Percentiles rank a stretch among this genome's conserved stretches.
Evolutionary conservation across 2,113 vertebrate genomes (phyloP).

Genomic region (Catagonus wagneri): DNA sequence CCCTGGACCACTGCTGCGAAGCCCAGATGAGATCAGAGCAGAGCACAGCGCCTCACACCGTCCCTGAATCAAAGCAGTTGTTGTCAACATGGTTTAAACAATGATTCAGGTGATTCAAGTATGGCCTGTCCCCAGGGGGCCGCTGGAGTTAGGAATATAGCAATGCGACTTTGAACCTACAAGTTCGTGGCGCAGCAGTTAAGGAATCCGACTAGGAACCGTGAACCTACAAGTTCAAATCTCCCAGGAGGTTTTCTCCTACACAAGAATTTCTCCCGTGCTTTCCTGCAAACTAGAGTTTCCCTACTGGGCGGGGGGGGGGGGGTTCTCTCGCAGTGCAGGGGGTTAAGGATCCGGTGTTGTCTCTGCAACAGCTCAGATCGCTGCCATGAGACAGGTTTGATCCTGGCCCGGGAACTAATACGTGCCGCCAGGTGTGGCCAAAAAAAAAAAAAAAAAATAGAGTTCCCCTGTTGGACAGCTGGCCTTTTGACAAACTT

Average conservation of each 20-base stretch:
- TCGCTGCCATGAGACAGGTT: too few relatives aligned
- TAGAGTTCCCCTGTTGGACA: too few relatives aligned
- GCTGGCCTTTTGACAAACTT: background rate
- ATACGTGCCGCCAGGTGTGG: too few relatives aligned
- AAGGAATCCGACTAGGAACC: too few relatives aligned
- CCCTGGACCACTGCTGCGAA: fast-evolving
- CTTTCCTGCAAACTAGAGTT: background rate
- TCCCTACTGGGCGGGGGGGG: background rate
- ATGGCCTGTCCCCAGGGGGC: background rate
- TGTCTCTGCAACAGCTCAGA: too few relatives aligned
- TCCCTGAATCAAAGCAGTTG: background rate
- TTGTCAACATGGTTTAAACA: background rate
- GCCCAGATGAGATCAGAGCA: background rate
- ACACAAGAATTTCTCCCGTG: background rate
- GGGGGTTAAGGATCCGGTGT: too few relatives aligned
- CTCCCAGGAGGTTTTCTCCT: background rate
- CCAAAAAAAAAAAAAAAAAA: too few relatives aligned
- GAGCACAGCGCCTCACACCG: fast-evolving
- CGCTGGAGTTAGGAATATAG: background rate
- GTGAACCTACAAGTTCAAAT: background rate
- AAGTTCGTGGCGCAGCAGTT: too few relatives aligned
- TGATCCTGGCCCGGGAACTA: too few relatives aligned
- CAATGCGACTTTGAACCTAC: background rate
- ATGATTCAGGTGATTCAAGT: background rate
- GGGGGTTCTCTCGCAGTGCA: too few relatives aligned